Evolutionary conservation across 1,140 invertebrate genomes (phyloP).

Genomic region (Ladona fulva): DNA sequence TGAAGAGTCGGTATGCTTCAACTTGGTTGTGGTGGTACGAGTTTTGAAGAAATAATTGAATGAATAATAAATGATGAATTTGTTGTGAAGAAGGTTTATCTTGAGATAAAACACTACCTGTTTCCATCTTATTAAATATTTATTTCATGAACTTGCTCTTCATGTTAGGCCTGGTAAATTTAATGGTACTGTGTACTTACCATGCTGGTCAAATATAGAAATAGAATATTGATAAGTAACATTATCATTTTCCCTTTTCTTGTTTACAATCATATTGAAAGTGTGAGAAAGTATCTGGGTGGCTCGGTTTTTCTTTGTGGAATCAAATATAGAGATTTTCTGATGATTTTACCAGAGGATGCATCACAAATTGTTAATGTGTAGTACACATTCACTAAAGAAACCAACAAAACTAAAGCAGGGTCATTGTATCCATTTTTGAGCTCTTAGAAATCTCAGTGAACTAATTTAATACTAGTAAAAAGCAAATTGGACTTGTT

Average conservation of each 20-base stretch:
- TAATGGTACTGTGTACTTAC: constrained; percentile 9
- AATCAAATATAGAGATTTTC: too few relatives aligned
- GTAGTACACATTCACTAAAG: neutral
- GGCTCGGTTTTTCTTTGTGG: too few relatives aligned
- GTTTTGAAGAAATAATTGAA: constrained; percentile 9
- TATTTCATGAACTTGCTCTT: neutral
- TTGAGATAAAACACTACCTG: neutral
- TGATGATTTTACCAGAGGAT: neutral
- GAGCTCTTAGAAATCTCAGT: neutral
- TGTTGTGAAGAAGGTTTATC: constrained; percentile 5
- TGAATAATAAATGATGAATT: constrained; percentile 4
- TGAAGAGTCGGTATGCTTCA: neutral
- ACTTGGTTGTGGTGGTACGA: constrained; percentile 7
- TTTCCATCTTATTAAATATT: constrained; percentile 9
- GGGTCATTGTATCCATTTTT: neutral
- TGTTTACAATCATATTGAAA: neutral
- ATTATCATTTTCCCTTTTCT: constrained; percentile 7
- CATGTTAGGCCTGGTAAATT: constrained; percentile 9
- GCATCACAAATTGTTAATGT: neutral
- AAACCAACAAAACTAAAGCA: neutral
- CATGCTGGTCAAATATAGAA: constrained; percentile 9
- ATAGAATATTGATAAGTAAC: constrained; percentile 7
- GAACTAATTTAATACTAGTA: neutral
- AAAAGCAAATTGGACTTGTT: neutral
- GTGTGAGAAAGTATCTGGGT: neutral